Evolutionary conservation across 2,888 invertebrate genomes (phyloP).

Genomic region (Ypsolopha scabrella): DNA sequence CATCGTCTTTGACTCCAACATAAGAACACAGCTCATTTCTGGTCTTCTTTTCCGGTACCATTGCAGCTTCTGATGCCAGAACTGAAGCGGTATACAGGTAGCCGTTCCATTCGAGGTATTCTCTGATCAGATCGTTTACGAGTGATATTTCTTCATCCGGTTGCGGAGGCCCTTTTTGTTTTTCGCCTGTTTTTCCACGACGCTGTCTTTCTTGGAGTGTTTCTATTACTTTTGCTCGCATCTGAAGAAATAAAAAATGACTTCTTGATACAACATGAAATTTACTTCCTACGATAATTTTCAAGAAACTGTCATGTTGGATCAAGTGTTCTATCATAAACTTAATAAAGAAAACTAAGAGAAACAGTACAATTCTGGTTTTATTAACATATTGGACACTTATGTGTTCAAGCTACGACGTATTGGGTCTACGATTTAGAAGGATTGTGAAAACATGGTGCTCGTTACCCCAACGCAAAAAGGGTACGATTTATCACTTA

Average conservation of each 20-base stretch:
- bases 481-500: not conserved
- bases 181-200: constrained; percentile 15
- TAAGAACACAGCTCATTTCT: constrained; percentile 41
- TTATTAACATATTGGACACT: not conserved
- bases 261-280: not conserved
- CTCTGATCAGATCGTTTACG: constrained; percentile 75
- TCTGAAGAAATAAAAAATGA: constrained; percentile 22
- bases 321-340: not conserved
- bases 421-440: not conserved
- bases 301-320: no score
- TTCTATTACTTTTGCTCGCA: constrained; percentile 48
- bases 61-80: constrained; percentile 57
- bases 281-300: no score
- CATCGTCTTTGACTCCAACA: constrained; percentile 65
- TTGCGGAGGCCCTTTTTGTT: constrained; percentile 24
- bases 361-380: not conserved
- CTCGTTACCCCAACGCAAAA: not conserved
- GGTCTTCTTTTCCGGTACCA: constrained; percentile 31
- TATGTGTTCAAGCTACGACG: not conserved
- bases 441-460: not conserved
- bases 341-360: not conserved
- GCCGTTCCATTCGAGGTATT: constrained; percentile 79
- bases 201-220: constrained; percentile 38
- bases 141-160: constrained; percentile 50
- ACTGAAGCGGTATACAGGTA: constrained; percentile 74